Conservation (phyloP, 2,797 vertebrate genomes). For the Micrastur ruficollis region DNA sequence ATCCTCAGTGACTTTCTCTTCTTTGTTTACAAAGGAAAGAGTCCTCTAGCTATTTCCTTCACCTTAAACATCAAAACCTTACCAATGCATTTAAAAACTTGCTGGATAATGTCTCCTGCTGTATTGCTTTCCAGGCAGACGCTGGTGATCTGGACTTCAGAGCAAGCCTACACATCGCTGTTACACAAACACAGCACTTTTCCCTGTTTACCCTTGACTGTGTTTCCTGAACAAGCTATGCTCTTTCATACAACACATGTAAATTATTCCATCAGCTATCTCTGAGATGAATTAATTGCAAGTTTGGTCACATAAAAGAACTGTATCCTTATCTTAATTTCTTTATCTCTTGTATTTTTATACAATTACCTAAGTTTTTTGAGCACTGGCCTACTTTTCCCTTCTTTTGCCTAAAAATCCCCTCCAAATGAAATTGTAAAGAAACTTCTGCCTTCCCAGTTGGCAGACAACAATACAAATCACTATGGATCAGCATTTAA, state of each 20-base stretch:
- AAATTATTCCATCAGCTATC: background rate
- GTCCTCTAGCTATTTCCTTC: background rate
- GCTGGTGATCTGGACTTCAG: background rate
- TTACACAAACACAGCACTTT: background rate
- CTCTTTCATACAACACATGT: background rate
- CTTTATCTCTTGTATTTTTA: background rate
- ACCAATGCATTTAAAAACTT: background rate
- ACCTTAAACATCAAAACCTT: background rate
- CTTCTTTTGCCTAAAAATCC: background rate
- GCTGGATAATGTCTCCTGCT: background rate
- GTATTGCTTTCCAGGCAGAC: background rate
- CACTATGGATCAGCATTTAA: background rate
- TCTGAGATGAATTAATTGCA: background rate
- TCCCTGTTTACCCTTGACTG: background rate
- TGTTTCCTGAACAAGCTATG: background rate
- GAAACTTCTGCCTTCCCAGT: background rate
- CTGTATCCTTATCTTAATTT: background rate
- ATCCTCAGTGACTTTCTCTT: background rate
- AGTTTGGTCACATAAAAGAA: background rate
- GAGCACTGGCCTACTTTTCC: background rate
- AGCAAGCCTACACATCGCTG: fast-evolving
- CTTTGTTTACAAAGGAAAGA: background rate
- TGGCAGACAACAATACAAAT: background rate
- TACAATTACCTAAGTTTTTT: background rate
- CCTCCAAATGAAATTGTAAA: background rate